These are phyloP conservation scores for Druceiella hillmani DNA, from an alignment of 2,888 invertebrate species.

Conservation along the genomic window DNA sequence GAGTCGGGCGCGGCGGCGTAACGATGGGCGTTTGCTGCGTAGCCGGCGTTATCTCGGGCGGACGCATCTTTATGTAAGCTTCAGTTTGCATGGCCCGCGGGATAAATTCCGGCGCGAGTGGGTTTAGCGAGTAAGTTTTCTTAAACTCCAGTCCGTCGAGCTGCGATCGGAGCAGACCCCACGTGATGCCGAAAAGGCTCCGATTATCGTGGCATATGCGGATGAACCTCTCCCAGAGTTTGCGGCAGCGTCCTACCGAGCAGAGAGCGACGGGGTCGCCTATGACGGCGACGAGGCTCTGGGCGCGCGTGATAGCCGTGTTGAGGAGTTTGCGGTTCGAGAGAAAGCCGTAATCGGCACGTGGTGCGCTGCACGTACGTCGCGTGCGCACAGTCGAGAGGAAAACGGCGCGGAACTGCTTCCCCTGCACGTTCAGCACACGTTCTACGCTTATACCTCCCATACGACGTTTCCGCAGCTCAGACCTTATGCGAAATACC, in stretches of 20 bases:
- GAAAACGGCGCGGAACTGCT: constrained; percentile 79
- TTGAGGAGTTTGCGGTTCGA: constrained; percentile 77
- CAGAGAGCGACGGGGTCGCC: constrained; percentile 81
- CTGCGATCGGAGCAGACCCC: constrained; percentile 60
- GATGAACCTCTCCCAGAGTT: constrained; percentile 76
- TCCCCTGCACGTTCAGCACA: constrained; percentile 81
- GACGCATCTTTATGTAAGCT: constrained; percentile 37
- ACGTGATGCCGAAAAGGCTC: constrained; percentile 68
- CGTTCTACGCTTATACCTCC: constrained; percentile 75
- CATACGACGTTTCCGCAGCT: constrained; percentile 66
- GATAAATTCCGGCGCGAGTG: constrained; percentile 74
- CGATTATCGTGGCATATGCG: constrained; percentile 65
- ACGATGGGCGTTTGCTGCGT: constrained; percentile 24
- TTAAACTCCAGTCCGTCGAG: constrained; percentile 70
- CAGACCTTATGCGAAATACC: constrained; percentile 65
- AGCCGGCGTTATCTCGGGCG: constrained; percentile 38
- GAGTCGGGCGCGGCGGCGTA: constrained; percentile 14
- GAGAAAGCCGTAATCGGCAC: constrained; percentile 74
- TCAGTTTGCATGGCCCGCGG: constrained; percentile 54
- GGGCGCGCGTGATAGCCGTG: constrained; percentile 77
- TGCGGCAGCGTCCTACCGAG: constrained; percentile 72
- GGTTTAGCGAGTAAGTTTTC: constrained; percentile 73
- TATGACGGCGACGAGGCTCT: constrained; percentile 76
- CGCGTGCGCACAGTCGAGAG: constrained; percentile 70
- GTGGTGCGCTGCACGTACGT: constrained; percentile 58